These are phyloP conservation scores for Malaclemys terrapin DNA, from an alignment of 2,113 vertebrate species.

Conservation along the genomic window DNA sequence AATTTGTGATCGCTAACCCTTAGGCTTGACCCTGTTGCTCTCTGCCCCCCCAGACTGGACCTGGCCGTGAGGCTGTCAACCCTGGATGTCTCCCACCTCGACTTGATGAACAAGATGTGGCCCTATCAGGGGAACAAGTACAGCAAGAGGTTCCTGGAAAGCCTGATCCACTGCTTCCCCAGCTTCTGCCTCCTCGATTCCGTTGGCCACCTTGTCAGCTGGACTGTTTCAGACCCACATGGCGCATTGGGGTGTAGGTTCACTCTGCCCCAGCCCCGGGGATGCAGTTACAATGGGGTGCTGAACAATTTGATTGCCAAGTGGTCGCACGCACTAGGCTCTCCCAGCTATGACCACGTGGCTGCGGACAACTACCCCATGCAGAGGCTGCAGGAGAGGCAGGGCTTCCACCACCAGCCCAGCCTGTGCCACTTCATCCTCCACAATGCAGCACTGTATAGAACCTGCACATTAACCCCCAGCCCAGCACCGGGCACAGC, in stretches of 20 bases:
- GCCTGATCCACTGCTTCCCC: not conserved
- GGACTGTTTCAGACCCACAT: not conserved
- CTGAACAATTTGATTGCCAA: not conserved
- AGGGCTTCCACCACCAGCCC: not conserved
- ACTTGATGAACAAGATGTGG: not conserved
- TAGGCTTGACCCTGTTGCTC: not conserved
- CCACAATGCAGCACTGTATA: not conserved
- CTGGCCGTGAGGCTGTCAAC: not conserved
- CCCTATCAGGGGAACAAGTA: not conserved
- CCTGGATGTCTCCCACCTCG: not conserved
- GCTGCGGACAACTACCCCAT: not conserved
- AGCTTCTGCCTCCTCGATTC: not conserved
- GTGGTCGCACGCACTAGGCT: not conserved
- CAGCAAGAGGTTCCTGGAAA: not conserved
- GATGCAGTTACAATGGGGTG: not conserved
- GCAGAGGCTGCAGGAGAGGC: not conserved
- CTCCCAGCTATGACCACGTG: not conserved
- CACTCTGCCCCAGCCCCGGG: not conserved
- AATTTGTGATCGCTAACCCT: no score
- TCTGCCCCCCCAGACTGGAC: not conserved
- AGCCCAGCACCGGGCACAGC: no score
- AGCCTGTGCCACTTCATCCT: not conserved
- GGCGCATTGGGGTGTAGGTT: not conserved
- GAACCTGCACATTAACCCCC: no score
- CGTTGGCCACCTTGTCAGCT: not conserved